Base-by-base conservation (phyloP, 2,888 invertebrate species). In the Cosmorhoe ocellata region DNA sequence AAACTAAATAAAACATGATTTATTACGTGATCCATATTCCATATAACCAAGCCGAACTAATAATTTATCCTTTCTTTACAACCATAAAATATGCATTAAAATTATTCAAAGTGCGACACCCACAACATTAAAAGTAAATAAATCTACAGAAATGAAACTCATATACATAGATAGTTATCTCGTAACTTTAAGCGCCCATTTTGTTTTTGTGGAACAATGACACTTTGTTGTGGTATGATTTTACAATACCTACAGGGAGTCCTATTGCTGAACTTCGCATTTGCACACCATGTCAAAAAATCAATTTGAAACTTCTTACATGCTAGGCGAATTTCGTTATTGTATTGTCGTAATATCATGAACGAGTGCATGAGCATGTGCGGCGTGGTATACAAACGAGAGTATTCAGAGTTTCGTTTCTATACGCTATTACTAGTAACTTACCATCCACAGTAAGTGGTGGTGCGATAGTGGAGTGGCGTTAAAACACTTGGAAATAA, bases 401-500 rank as follows among this genome's bases (percentile, higher is more conserved):
- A n/a, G n/a, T n/a, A n/a, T n/a, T n/a, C n/a, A n/a, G 1, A 47
- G 32, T n/a, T 43, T 49, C 43, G n/a, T 37, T 33, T 40, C 40
- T 45, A 34, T 2, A n/a, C 12, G 12, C 9, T 10, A 7, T 10
- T 22, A 38, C 13, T 42, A 40, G n/a, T n/a, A 32, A 33, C 32
- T 46, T 24, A 11, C n/a, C 45, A 46, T 37, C 47, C 40, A 53
- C 37, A 45, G 48, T 53, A 45, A 53, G 47, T 52, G 53, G 53
- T 32, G 40, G 38, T 8, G 31, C 47, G 52, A 53, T 53, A 53
- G 48, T 31, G 9, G 11, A 67, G 66, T 65, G 66, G 64, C 62
- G 69, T 64, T 69, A 67, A 71, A 75, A 75, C 73, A 73, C 69
- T 67, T 59, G 63, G 62, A 70, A 67, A 71, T 79, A 76, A 81